Evolutionary conservation across 2,113 vertebrate species (phyloP).

Genomic region (Echinops telfairi): DNA sequence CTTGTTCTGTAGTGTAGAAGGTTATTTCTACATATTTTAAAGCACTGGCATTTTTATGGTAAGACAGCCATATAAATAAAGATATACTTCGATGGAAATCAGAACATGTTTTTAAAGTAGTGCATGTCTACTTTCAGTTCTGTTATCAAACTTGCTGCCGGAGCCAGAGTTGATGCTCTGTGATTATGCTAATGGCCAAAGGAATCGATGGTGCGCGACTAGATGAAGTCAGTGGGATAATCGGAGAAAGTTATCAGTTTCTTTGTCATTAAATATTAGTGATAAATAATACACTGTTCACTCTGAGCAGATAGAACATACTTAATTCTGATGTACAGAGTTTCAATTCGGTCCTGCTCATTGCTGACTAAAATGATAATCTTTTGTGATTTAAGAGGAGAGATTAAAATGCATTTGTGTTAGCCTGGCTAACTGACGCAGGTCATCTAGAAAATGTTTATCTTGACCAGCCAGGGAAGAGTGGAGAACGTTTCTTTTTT

Average conservation of each 20-base stretch:
- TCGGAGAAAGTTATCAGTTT: constrained; percentile 87
- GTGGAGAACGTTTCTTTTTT: constrained; percentile 45
- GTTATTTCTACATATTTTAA: constrained; percentile 83
- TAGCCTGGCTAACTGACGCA: constrained; percentile 47
- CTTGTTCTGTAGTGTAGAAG: constrained; percentile 78
- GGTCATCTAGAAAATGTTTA: constrained; percentile 73
- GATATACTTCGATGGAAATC: constrained; percentile 82
- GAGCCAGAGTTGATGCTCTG: constrained; percentile 88
- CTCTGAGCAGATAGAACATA: constrained; percentile 86
- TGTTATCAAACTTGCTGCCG: constrained; percentile 89
- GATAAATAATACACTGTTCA: constrained; percentile 89
- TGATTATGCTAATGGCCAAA: constrained; percentile 89
- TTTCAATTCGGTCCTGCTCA: constrained; percentile 86
- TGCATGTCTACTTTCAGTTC: constrained; percentile 81
- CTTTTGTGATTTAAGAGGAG: constrained; percentile 86
- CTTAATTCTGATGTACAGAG: constrained; percentile 88
- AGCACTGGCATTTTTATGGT: constrained; percentile 83
- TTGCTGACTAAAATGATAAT: constrained; percentile 87
- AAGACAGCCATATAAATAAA: constrained; percentile 80
- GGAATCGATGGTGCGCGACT: constrained; percentile 86
- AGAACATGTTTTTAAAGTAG: constrained; percentile 86
- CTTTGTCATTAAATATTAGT: constrained; percentile 91
- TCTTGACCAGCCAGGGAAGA: constrained; percentile 74
- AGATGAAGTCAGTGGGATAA: constrained; percentile 88
- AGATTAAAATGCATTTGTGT: constrained; percentile 85